A percentile compares a stretch with the other conserved stretches of the same genome.
Evolutionary conservation across 2,888 invertebrate species (phyloP).

Genomic region (Lordiphosa andalusiaca): DNA sequence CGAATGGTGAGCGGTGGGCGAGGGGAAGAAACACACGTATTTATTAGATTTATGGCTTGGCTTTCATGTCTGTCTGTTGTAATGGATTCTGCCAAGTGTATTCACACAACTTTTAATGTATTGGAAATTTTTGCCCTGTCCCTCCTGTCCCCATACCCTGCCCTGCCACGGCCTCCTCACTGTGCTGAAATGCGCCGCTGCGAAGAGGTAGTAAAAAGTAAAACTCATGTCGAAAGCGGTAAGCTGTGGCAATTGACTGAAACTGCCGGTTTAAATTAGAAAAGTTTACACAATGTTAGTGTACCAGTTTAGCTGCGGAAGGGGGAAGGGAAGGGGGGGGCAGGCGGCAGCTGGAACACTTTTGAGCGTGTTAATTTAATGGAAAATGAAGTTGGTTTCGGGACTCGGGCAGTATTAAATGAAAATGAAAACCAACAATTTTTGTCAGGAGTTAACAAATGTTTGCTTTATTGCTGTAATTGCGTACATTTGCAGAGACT

Average conservation of each 20-base stretch:
- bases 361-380: conserved; percentile 70
- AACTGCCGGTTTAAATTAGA: conserved; percentile 73
- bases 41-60: conserved; percentile 72
- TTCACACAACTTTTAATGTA: conserved; percentile 75
- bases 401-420: no score
- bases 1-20: background rate
- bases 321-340: background rate
- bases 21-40: conserved; percentile 57
- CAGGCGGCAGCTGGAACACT: conserved; percentile 30
- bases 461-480: no score
- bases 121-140: conserved; percentile 55
- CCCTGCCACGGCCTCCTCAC: background rate
- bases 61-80: conserved; percentile 52
- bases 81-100: conserved; percentile 68
- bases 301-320: conserved; percentile 24
- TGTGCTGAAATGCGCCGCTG: conserved; percentile 25
- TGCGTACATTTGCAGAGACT: no score
- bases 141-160: background rate
- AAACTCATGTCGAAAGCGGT: conserved; percentile 74
- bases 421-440: conserved; percentile 16
- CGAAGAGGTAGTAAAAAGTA: conserved; percentile 65
- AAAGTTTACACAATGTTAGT: conserved; percentile 68
- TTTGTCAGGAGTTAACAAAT: no score
- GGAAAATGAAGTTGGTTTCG: conserved; percentile 52
- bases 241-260: conserved; percentile 74